Percentiles rank a stretch among this genome's conserved stretches.
These are phyloP conservation scores for Poicephalus meyeri DNA, from an alignment of 2,113 vertebrate genomes.

Conservation along the genomic window DNA sequence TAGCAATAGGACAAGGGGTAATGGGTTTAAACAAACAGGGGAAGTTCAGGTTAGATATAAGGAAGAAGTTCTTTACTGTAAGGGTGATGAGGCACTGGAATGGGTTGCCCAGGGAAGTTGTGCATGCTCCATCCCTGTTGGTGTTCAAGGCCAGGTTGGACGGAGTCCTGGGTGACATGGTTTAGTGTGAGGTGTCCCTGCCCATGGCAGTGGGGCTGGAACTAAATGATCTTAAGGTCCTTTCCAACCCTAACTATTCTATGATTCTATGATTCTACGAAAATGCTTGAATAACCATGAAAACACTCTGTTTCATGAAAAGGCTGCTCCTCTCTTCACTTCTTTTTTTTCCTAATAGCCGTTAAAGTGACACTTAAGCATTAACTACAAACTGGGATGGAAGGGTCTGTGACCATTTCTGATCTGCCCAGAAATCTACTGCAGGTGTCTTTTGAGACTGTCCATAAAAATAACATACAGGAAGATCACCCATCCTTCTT, in stretches of 20 bases:
- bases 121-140: too few relatives aligned
- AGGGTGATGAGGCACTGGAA: too few relatives aligned
- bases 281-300: neutral
- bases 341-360: neutral
- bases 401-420: neutral
- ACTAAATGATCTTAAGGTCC: too few relatives aligned
- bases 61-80: too few relatives aligned
- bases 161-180: too few relatives aligned
- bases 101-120: too few relatives aligned
- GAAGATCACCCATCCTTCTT: neutral
- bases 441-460: neutral
- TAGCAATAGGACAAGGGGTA: neutral
- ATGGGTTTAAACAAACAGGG: neutral
- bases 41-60: too few relatives aligned
- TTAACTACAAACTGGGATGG: neutral
- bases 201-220: too few relatives aligned
- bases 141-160: too few relatives aligned
- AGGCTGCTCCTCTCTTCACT: neutral
- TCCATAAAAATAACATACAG: neutral
- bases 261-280: too few relatives aligned
- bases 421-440: accelerated
- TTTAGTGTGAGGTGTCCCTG: too few relatives aligned
- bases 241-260: too few relatives aligned
- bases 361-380: neutral
- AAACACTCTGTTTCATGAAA: neutral